Conservation (phyloP, 2,888 invertebrate genomes). For the Apotomis capreana region DNA sequence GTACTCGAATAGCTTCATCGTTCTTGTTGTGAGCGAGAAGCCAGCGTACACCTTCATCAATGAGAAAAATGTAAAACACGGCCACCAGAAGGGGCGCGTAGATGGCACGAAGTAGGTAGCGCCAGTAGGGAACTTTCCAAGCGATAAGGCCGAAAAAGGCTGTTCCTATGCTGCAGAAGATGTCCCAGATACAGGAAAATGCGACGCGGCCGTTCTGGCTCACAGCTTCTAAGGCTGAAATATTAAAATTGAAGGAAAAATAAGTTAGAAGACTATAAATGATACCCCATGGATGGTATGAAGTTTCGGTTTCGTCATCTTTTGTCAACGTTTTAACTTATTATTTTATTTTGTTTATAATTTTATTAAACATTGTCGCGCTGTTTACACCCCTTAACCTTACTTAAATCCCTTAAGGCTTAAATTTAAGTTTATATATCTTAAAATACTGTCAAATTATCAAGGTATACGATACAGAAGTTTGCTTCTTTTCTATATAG, state of each 20-base stretch:
- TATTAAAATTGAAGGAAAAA: too few species aligned
- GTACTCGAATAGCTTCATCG: constrained; percentile 85
- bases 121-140: constrained; percentile 89
- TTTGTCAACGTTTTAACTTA: too few species aligned
- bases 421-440: too few species aligned
- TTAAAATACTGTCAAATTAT: too few species aligned
- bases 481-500: too few species aligned
- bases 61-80: constrained; percentile 87
- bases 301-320: too few species aligned
- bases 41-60: constrained; percentile 92
- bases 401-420: too few species aligned
- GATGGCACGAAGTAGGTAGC: constrained; percentile 85
- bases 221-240: constrained; percentile 72
- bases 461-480: too few species aligned
- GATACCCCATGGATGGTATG: too few species aligned
- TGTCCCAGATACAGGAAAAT: constrained; percentile 73
- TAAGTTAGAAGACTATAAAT: background rate
- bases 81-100: constrained; percentile 88
- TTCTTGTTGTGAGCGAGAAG: constrained; percentile 87
- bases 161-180: constrained; percentile 84
- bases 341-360: too few species aligned
- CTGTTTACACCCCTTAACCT: too few species aligned
- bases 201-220: constrained; percentile 72
- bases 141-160: constrained; percentile 87
- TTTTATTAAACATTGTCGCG: too few species aligned